Evolutionary conservation across 2,797 vertebrate genomes (phyloP).

Genomic region (Botia almorhae): DNA sequence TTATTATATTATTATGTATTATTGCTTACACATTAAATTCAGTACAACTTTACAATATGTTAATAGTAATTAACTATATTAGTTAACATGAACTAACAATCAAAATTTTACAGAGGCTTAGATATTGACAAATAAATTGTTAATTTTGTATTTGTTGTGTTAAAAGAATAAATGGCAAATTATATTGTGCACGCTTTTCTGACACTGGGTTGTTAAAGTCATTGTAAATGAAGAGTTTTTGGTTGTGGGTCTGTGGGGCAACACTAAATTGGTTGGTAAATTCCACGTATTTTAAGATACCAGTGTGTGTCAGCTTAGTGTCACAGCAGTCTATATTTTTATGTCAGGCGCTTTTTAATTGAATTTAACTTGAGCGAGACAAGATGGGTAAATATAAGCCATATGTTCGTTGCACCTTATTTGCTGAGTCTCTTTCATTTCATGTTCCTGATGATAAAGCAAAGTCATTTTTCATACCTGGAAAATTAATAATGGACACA

Average conservation of each 20-base stretch:
- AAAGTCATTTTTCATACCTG: constrained; percentile 49
- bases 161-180: background rate
- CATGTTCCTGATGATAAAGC: constrained; percentile 56
- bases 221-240: too few relatives aligned
- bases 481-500: constrained; percentile 43
- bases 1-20: too few relatives aligned
- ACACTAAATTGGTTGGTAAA: constrained; percentile 18
- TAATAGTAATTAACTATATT: too few relatives aligned
- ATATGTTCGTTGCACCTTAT: constrained; percentile 70
- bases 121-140: background rate
- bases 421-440: constrained; percentile 58
- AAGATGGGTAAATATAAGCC: constrained; percentile 75
- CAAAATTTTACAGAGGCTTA: background rate
- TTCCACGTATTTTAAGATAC: constrained; percentile 30
- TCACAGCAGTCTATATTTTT: constrained; percentile 43
- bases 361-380: constrained; percentile 66
- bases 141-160: background rate
- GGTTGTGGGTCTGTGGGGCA: constrained; percentile 29
- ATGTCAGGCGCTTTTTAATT: constrained; percentile 68
- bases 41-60: too few relatives aligned
- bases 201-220: too few relatives aligned
- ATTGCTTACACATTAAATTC: too few relatives aligned
- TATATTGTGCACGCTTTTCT: background rate
- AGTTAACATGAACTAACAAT: too few relatives aligned
- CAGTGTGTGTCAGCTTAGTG: constrained; percentile 47